Evolutionary conservation across 2,113 vertebrate genomes (phyloP).

Genomic region (Buteo buteo): DNA sequence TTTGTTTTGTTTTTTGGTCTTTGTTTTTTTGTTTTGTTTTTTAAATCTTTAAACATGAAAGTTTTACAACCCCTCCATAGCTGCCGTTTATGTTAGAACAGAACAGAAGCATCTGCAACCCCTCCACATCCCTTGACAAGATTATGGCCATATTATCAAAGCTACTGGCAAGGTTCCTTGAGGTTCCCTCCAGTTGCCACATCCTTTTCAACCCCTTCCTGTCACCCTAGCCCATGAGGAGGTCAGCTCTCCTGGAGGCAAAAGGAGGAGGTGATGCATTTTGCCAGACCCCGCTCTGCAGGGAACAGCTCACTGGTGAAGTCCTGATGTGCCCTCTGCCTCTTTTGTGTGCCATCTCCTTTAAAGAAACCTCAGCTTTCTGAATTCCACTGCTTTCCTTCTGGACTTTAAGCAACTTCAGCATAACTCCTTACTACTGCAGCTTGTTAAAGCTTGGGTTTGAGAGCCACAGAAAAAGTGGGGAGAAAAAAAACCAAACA

Average conservation of each 20-base stretch:
- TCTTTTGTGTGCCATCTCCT: not conserved
- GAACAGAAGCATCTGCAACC: not conserved
- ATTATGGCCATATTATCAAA: not conserved
- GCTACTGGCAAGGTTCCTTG: not conserved
- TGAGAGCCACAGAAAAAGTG: not conserved
- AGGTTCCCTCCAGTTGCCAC: not conserved
- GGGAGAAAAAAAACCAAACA: not conserved
- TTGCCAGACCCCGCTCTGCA: not conserved
- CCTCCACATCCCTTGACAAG: not conserved
- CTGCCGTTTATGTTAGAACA: not conserved
- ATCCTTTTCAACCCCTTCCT: not conserved
- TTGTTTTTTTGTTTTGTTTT: not conserved
- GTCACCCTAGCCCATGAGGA: not conserved
- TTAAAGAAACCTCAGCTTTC: not conserved
- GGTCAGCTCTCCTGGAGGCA: not conserved
- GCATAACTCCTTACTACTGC: not conserved
- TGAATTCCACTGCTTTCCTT: not conserved
- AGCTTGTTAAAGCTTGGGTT: not conserved
- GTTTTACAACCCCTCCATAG: not conserved
- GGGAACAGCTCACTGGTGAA: not conserved
- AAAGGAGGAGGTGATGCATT: not conserved
- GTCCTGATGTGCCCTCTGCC: not conserved
- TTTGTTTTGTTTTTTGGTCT: not conserved
- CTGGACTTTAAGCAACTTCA: not conserved
- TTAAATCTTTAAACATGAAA: not conserved